Conservation (phyloP, 2,797 vertebrate genomes). For the Circus cinereus region DNA sequence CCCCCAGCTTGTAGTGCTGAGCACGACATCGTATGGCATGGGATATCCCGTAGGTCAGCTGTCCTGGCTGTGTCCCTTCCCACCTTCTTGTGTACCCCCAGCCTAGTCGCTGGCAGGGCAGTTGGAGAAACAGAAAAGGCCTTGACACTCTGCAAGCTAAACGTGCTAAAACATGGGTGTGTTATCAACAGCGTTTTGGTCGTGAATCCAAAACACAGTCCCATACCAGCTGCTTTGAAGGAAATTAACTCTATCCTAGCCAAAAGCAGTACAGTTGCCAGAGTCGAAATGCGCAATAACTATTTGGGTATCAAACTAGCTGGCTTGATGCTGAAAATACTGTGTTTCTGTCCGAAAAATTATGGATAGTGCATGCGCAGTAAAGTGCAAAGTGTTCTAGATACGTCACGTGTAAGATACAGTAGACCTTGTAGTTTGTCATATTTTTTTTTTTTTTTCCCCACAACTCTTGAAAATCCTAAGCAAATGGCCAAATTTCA, state of each 20-base stretch:
- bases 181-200: background rate
- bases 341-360: background rate
- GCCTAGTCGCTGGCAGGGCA: too few relatives aligned
- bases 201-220: background rate
- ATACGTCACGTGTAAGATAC: background rate
- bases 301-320: background rate
- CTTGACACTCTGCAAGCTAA: background rate
- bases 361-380: too few relatives aligned
- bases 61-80: background rate
- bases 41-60: background rate
- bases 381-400: background rate
- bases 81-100: background rate
- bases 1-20: background rate
- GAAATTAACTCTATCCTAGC: background rate
- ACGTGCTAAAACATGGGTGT: fast-evolving
- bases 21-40: fast-evolving
- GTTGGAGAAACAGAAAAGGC: background rate
- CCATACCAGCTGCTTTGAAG: background rate
- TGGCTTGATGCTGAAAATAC: background rate
- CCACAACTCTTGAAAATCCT: background rate
- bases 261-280: background rate
- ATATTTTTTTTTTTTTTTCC: background rate
- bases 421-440: background rate
- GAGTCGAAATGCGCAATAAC: background rate
- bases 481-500: background rate